Conservation (phyloP, 2,888 invertebrate species). For the Tyria jacobaeae region DNA sequence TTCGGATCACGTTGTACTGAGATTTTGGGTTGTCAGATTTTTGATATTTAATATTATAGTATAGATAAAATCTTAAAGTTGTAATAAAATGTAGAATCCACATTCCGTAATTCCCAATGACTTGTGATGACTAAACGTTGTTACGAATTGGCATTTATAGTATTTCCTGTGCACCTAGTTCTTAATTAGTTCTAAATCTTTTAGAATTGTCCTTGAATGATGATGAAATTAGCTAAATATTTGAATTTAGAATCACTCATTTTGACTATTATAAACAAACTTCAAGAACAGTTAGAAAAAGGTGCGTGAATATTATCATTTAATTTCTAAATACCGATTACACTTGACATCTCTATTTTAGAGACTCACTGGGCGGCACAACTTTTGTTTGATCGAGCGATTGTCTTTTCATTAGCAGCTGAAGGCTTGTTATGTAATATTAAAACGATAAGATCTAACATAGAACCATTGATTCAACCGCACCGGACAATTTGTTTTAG, state of each 20-base stretch:
- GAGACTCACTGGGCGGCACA: slow-evolving; percentile 50
- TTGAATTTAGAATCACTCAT: neutral
- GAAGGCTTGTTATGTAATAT: slow-evolving; percentile 75
- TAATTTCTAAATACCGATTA: slow-evolving; percentile 11
- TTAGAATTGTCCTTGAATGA: too few species aligned
- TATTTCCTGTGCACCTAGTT: neutral
- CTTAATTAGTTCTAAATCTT: neutral
- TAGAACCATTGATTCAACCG: slow-evolving; percentile 67
- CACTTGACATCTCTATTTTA: slow-evolving; percentile 33
- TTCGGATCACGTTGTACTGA: slow-evolving; percentile 35
- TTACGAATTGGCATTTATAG: neutral
- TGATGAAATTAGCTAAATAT: too few species aligned
- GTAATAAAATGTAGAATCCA: neutral
- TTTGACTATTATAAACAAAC: neutral
- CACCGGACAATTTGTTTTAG: slow-evolving; percentile 62
- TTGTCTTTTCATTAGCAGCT: slow-evolving; percentile 71
- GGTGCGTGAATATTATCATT: neutral
- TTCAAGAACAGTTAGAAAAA: neutral
- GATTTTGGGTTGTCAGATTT: slow-evolving; percentile 37
- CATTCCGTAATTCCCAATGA: neutral
- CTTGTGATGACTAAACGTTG: neutral
- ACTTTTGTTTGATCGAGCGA: slow-evolving; percentile 67
- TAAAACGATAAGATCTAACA: slow-evolving; percentile 75
- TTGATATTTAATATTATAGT: slow-evolving; percentile 20
- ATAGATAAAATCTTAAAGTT: neutral